Evolutionary conservation across 2,797 vertebrate genomes (phyloP).

Genomic region (Cossypha heuglini): DNA sequence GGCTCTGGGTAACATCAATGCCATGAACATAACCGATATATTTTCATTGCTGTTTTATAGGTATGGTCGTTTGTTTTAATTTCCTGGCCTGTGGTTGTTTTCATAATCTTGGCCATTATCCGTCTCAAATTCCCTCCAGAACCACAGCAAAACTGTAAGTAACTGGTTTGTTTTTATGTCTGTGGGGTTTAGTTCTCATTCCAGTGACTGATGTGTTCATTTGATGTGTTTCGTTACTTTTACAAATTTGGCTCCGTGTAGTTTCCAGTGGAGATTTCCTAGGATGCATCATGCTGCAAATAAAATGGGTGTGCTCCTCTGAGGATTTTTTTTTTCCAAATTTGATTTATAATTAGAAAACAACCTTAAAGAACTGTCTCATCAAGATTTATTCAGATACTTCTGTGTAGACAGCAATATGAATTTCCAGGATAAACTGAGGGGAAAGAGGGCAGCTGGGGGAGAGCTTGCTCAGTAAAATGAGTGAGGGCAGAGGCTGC

Average conservation of each 20-base stretch:
- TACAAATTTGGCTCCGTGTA: background rate
- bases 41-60: slow-evolving; percentile 72
- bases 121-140: slow-evolving; percentile 76
- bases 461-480: background rate
- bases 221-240: slow-evolving; percentile 14
- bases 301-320: slow-evolving; percentile 31
- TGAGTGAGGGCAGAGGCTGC: background rate
- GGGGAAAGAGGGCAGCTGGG: background rate
- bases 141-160: slow-evolving; percentile 79
- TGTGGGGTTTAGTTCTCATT: slow-evolving; percentile 28
- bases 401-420: background rate
- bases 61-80: slow-evolving; percentile 81
- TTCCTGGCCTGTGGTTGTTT: slow-evolving; percentile 80
- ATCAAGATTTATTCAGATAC: background rate
- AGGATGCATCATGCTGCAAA: background rate
- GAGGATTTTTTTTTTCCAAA: background rate
- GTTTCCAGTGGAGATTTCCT: slow-evolving; percentile 5
- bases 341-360: slow-evolving; percentile 21
- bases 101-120: slow-evolving; percentile 81
- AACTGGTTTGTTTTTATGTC: slow-evolving; percentile 31
- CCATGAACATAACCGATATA: background rate
- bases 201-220: slow-evolving; percentile 24
- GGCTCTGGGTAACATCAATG: background rate
- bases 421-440: background rate
- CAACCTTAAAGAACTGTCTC: background rate